phyloP scores from a whole-genome alignment of 2,797 vertebrate genomes.

The Muscicapa striata region DNA sequence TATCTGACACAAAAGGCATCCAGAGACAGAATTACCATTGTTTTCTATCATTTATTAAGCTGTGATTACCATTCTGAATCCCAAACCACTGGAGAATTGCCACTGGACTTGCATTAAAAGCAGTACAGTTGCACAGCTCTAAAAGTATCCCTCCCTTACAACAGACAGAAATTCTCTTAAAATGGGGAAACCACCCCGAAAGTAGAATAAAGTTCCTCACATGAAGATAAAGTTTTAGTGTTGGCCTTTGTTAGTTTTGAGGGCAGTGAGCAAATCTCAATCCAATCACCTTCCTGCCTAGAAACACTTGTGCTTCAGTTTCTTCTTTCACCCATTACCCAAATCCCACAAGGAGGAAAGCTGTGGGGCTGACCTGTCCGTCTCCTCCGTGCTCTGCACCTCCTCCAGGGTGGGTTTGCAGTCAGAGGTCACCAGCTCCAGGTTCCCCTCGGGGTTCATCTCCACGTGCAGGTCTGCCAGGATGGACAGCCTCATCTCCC shows the following conservation, averaged over 20 bases:
- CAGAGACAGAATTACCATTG: background rate
- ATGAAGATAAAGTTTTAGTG: background rate
- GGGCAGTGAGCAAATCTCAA: background rate
- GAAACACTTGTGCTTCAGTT: background rate
- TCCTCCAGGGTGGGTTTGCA: conserved; percentile 34
- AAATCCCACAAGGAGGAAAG: background rate
- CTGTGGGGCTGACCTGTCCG: rapidly evolving
- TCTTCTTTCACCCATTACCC: background rate
- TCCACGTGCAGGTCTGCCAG: background rate
- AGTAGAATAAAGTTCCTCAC: background rate
- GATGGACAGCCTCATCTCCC: conserved; percentile 12
- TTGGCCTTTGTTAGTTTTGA: background rate
- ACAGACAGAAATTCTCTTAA: background rate
- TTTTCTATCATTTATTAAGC: background rate
- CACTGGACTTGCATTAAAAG: background rate
- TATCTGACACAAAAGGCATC: background rate
- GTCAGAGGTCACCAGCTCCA: conserved; percentile 32
- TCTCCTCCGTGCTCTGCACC: background rate
- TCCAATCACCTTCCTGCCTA: background rate
- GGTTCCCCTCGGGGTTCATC: conserved; percentile 20
- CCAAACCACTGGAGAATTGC: background rate
- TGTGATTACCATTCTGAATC: background rate
- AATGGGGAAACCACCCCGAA: background rate
- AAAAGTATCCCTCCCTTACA: rapidly evolving
- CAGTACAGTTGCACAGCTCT: background rate